These are phyloP conservation scores for Aphelinus certus DNA, from an alignment of 1,140 invertebrate species.

Conservation along the genomic window DNA sequence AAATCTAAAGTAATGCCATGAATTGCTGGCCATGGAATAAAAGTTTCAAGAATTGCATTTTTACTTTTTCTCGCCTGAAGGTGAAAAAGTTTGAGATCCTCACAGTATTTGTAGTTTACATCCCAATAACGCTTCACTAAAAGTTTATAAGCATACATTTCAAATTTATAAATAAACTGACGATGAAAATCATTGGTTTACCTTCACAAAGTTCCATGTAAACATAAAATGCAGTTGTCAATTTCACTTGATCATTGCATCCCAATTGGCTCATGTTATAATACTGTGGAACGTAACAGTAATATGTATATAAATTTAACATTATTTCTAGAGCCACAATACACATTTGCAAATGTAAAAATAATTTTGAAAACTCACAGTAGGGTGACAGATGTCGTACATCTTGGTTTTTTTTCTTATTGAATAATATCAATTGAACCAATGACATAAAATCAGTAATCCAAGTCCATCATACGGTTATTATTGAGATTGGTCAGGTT, in stretches of 20 bases:
- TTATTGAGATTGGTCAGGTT: no score
- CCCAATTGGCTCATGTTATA: constrained; percentile 60
- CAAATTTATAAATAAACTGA: constrained; percentile 12
- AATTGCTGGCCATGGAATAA: constrained; percentile 54
- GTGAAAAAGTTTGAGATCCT: constrained; percentile 55
- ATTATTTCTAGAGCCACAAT: not conserved
- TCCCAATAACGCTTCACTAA: constrained; percentile 55
- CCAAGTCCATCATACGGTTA: no score
- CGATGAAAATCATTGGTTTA: constrained; percentile 42
- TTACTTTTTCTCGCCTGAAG: constrained; percentile 54
- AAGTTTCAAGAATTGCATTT: constrained; percentile 51
- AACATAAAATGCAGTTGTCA: constrained; percentile 59
- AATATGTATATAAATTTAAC: constrained; percentile 31
- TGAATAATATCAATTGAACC: no score
- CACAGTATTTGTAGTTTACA: constrained; percentile 57
- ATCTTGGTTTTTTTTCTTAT: constrained; percentile 40
- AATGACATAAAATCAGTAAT: no score
- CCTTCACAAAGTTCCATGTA: constrained; percentile 64
- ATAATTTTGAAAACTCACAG: constrained; percentile 49
- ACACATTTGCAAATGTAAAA: constrained; percentile 12
- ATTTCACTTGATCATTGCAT: constrained; percentile 59
- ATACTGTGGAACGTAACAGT: constrained; percentile 54
- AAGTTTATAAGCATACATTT: constrained; percentile 21
- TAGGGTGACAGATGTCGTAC: constrained; percentile 58
- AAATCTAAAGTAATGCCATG: constrained; percentile 52